Percentiles rank a stretch among this genome's conserved stretches.
Conservation (phyloP, 2,113 vertebrate species). For the Macrotis lagotis region DNA sequence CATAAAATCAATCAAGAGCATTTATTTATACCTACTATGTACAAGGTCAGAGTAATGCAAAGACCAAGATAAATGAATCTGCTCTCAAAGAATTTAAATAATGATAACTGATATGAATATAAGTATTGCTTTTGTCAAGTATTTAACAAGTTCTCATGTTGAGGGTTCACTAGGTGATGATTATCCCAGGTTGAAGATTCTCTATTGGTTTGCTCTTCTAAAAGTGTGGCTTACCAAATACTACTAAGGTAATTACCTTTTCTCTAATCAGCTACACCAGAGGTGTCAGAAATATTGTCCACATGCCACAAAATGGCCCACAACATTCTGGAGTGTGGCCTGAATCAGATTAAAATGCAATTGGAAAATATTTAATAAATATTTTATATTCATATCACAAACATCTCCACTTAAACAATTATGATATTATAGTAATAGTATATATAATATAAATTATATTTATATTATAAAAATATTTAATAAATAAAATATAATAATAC, state of each 20-base stretch:
- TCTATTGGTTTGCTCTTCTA: neutral
- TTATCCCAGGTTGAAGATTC: neutral
- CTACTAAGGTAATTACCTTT: neutral
- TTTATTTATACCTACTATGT: neutral
- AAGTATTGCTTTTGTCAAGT: neutral
- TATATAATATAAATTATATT: too few species aligned
- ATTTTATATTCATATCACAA: too few species aligned
- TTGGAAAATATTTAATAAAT: neutral
- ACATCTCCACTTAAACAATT: too few species aligned
- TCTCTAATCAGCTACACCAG: neutral
- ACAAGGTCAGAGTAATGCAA: neutral
- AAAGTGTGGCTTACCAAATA: neutral
- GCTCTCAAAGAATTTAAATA: neutral
- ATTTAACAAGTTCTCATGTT: neutral
- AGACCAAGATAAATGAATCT: neutral
- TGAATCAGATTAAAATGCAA: neutral
- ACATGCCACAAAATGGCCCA: neutral
- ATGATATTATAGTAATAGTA: too few species aligned
- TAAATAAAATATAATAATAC: neutral
- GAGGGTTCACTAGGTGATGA: neutral
- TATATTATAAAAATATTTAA: too few species aligned
- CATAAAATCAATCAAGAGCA: neutral
- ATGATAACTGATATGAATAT: neutral
- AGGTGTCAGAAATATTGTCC: neutral
- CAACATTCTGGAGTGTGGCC: neutral